Base-by-base conservation (phyloP, 2,797 vertebrate species). In the Notolepis coatsorum region DNA sequence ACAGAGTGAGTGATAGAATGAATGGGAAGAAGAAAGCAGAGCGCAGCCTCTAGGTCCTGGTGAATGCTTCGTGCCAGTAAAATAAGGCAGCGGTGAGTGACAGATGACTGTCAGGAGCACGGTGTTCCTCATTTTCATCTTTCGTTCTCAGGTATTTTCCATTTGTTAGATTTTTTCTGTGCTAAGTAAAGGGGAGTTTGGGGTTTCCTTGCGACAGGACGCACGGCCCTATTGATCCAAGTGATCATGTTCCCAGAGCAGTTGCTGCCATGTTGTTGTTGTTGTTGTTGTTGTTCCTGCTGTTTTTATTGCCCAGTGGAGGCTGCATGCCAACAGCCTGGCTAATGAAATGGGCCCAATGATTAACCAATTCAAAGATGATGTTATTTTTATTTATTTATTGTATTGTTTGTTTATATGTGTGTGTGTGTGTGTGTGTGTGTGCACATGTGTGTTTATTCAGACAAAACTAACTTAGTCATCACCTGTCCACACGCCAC, bases 51-150 rank as follows among this genome's bases (percentile, higher is more conserved):
- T 89, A 89, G 85, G 86, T 84, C 80, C 83, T 77, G 77, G 81
- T 91, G 87, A 93, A 92, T 91, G 89, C 75, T 82, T 77, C 83
- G 88, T 71, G 84, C 88, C 89, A 79, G 92, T 92, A 90, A 90
- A 93, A 88, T 86, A 92, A 92, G 90, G 88, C 85, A 87, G 91
- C 7, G 86, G 77, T 91, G 91, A 95, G 89, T 94, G 93, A 94
- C 93, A 94, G 90, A 90, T 95, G 93, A 92, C 90, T 93, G 90
- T 94, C 90, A 92, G 56, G 66, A 87, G 52, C 49, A 27, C 35
- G 41, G 25, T 33, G 43, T 67, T 71, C 39, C 55, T 72, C 23
- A 54, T 71, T 58, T 77, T 61, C 27, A 28, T 58, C 47, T 71
- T 74, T 71, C 68, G 52, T 56, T 51, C 33, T 38, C 17, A 43